phyloP scores from a whole-genome alignment of 2,888 invertebrate genomes.

The Sinhomidia bicolor region DNA sequence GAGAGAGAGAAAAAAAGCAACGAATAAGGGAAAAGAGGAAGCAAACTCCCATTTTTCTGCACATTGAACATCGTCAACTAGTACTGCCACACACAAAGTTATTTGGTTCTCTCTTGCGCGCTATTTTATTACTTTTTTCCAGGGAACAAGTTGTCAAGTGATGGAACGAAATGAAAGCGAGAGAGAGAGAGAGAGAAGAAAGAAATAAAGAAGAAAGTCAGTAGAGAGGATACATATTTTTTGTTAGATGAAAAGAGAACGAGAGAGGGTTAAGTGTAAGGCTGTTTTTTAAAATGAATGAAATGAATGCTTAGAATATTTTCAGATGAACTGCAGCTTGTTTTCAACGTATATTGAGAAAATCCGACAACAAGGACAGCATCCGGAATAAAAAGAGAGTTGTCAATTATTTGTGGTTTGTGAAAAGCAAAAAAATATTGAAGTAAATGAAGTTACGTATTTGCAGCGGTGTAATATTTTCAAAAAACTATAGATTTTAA shows the following conservation, averaged over 20 bases:
- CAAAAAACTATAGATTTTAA: too few relatives aligned
- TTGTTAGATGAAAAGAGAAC: too few relatives aligned
- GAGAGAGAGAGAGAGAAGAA: constrained; percentile 6
- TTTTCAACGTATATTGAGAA: too few relatives aligned
- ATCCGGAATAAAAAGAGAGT: too few relatives aligned
- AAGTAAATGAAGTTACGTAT: too few relatives aligned
- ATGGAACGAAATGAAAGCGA: constrained; percentile 50
- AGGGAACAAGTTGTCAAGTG: constrained; percentile 72
- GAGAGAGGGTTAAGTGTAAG: constrained; percentile 21
- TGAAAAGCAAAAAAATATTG: too few relatives aligned
- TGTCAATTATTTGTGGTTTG: too few relatives aligned
- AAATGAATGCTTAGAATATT: not conserved
- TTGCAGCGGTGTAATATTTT: too few relatives aligned
- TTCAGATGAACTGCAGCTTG: too few relatives aligned
- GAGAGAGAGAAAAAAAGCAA: constrained; percentile 27
- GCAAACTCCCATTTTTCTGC: constrained; percentile 77
- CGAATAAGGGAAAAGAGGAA: constrained; percentile 28
- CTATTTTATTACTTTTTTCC: constrained; percentile 70
- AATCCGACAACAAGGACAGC: too few relatives aligned
- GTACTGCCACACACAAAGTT: constrained; percentile 31
- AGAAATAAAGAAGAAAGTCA: constrained; percentile 18
- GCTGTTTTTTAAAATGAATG: not conserved
- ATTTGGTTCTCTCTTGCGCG: constrained; percentile 56
- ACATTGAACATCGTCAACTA: constrained; percentile 61
- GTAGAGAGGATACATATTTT: not conserved